Percentiles rank a stretch among this genome's conserved stretches.
These are phyloP conservation scores for Minunthozetes semirufus DNA, from an alignment of 2,888 invertebrate genomes.

Conservation along the genomic window DNA sequence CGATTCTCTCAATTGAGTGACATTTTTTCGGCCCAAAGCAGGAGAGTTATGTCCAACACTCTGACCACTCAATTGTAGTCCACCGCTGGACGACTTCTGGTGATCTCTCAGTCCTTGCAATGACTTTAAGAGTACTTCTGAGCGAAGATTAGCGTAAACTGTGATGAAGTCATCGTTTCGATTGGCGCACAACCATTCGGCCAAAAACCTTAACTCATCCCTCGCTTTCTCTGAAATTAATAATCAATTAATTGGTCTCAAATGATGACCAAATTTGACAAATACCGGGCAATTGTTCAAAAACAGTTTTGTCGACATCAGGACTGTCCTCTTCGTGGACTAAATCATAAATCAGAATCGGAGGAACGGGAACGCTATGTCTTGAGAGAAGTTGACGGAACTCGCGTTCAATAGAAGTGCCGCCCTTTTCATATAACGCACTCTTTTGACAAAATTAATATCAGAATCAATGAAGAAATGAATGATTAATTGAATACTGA, in stretches of 20 bases:
- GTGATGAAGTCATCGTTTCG: slow-evolving; percentile 65
- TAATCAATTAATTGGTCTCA: background rate
- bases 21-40: slow-evolving; percentile 43
- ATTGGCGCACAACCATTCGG: slow-evolving; percentile 76
- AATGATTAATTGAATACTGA: background rate
- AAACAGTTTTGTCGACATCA: slow-evolving; percentile 16
- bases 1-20: slow-evolving; percentile 57
- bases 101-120: slow-evolving; percentile 49
- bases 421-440: slow-evolving; percentile 56
- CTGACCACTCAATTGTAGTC: slow-evolving; percentile 39
- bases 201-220: slow-evolving; percentile 67
- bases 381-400: slow-evolving; percentile 77
- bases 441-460: slow-evolving; percentile 44
- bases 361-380: slow-evolving; percentile 76
- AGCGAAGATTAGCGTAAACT: slow-evolving; percentile 52
- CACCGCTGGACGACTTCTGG: slow-evolving; percentile 47
- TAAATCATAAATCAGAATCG: slow-evolving; percentile 78
- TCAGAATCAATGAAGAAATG: slow-evolving; percentile 5
- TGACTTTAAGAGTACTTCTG: slow-evolving; percentile 47
- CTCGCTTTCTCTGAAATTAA: slow-evolving; percentile 56
- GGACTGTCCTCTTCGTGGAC: slow-evolving; percentile 64
- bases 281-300: slow-evolving; percentile 20
- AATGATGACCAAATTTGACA: too few species aligned
- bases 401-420: slow-evolving; percentile 74
- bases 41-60: slow-evolving; percentile 46